Evolutionary conservation across 2,797 vertebrate species (phyloP).

Genomic region (Meda fulgida): DNA sequence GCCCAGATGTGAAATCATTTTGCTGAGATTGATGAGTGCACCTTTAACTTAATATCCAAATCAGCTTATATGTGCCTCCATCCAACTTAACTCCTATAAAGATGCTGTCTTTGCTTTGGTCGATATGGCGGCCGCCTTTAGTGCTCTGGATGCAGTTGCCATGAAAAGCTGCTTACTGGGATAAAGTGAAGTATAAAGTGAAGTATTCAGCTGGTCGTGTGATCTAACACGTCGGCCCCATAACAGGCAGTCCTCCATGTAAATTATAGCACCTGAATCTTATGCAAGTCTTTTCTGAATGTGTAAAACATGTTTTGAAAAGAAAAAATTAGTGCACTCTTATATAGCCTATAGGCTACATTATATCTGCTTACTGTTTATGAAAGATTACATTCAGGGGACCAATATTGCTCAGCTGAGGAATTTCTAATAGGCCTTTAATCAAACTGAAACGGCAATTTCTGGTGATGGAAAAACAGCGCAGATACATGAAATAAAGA

Average conservation of each 20-base stretch:
- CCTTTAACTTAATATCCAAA: too few relatives aligned
- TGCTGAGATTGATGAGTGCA: too few relatives aligned
- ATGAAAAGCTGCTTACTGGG: neutral
- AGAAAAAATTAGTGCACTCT: neutral
- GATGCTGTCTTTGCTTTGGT: neutral
- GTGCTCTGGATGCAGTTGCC: neutral
- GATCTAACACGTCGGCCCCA: neutral
- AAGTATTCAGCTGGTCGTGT: neutral
- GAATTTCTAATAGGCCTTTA: neutral
- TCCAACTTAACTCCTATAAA: neutral
- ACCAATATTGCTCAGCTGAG: neutral
- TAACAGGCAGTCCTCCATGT: neutral
- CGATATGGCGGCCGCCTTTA: neutral
- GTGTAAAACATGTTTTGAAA: neutral
- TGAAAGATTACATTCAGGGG: neutral
- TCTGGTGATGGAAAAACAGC: neutral
- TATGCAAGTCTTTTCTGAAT: neutral
- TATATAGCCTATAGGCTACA: neutral
- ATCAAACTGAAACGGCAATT: neutral
- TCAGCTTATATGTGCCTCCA: neutral
- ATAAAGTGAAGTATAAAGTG: neutral
- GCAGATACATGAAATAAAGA: neutral
- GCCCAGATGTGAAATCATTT: neutral
- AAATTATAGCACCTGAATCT: neutral
- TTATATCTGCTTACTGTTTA: neutral